Percentiles rank a stretch among this genome's conserved stretches.
phyloP scores from a whole-genome alignment of 1,140 invertebrate genomes.

The Listronotus bonariensis region DNA sequence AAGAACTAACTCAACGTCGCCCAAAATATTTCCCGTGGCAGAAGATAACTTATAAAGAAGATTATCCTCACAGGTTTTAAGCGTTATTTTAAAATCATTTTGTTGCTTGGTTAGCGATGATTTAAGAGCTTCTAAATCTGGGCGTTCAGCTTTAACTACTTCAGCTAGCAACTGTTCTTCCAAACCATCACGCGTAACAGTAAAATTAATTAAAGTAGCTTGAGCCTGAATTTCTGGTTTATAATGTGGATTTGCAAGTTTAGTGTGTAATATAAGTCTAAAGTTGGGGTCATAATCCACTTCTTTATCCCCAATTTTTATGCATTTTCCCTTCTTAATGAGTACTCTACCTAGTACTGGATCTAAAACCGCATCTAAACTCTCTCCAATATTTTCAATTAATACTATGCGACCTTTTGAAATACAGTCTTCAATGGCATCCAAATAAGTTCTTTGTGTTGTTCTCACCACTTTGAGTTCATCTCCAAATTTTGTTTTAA shows the following conservation, averaged over 20 bases:
- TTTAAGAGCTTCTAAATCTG: slow-evolving; percentile 79
- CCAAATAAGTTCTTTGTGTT: slow-evolving; percentile 82
- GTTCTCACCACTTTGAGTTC: slow-evolving; percentile 75
- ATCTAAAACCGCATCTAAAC: slow-evolving; percentile 87
- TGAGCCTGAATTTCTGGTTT: slow-evolving; percentile 97
- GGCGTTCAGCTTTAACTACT: slow-evolving; percentile 91
- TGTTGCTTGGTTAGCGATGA: slow-evolving; percentile 82
- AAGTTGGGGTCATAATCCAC: slow-evolving; percentile 86
- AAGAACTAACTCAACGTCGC: slow-evolving; percentile 86
- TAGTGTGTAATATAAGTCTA: slow-evolving; percentile 89
- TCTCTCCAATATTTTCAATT: slow-evolving; percentile 90
- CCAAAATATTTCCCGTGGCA: slow-evolving; percentile 88
- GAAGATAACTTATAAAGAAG: slow-evolving; percentile 83
- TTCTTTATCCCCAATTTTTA: slow-evolving; percentile 87
- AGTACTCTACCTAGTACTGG: slow-evolving; percentile 86
- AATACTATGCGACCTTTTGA: slow-evolving; percentile 74
- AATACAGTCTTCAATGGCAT: slow-evolving; percentile 81
- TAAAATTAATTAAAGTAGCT: slow-evolving; percentile 93
- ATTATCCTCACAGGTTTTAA: slow-evolving; percentile 90
- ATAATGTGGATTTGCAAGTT: slow-evolving; percentile 93
- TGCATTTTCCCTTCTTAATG: slow-evolving; percentile 79
- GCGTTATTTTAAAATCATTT: slow-evolving; percentile 91
- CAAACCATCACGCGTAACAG: slow-evolving; percentile 87
- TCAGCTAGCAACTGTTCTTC: slow-evolving; percentile 93
- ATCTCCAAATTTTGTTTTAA: slow-evolving; percentile 80